Conservation (phyloP, 2,797 vertebrate genomes). For the Arnoldichthys spilopterus region DNA sequence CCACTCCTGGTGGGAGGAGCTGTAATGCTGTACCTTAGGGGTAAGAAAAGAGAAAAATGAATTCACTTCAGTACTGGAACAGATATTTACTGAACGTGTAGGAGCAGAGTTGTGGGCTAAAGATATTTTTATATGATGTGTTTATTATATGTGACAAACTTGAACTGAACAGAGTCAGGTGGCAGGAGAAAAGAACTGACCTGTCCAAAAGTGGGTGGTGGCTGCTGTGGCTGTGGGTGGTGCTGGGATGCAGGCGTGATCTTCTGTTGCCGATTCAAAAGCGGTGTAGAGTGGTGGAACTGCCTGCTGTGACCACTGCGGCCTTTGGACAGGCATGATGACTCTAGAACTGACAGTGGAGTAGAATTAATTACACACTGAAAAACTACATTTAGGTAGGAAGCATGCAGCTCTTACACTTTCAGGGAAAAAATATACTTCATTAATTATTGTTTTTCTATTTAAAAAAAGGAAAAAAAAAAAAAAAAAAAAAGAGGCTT, state of each 20-base stretch:
- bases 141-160: background rate
- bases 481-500: background rate
- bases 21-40: conserved; percentile 89
- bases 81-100: background rate
- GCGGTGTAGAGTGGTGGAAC: conserved; percentile 80
- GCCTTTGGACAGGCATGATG: conserved; percentile 85
- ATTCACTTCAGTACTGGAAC: background rate
- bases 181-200: conserved; percentile 68
- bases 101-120: background rate
- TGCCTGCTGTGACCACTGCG: conserved; percentile 83
- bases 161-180: background rate
- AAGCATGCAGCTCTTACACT: no score
- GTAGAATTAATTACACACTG: conserved; percentile 7
- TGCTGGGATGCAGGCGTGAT: conserved; percentile 85
- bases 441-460: no score
- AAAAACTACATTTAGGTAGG: background rate
- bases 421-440: background rate
- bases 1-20: conserved; percentile 92
- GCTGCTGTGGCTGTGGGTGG: conserved; percentile 68
- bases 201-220: conserved; percentile 91
- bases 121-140: no score
- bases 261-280: conserved; percentile 89
- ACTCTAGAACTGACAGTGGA: conserved; percentile 74
- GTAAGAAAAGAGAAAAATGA: background rate
- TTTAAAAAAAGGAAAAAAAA: background rate